These are phyloP conservation scores for Clarias platycephalus DNA, from an alignment of 2,797 vertebrate species.

Conservation along the genomic window DNA sequence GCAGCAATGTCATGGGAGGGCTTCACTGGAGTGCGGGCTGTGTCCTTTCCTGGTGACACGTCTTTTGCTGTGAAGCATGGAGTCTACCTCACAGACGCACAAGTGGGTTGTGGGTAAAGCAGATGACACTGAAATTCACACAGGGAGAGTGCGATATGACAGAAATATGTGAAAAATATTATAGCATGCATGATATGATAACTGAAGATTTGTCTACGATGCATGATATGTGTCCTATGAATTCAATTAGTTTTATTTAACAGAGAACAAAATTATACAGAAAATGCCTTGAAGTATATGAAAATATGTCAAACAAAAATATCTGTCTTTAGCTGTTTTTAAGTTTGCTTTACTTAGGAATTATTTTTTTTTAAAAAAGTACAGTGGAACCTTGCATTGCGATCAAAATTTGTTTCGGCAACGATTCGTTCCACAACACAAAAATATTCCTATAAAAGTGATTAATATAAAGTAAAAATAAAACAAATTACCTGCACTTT, in stretches of 20 bases:
- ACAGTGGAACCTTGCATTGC: too few species aligned
- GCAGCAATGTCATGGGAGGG: slow-evolving; percentile 79
- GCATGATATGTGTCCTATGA: background rate
- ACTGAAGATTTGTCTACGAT: background rate
- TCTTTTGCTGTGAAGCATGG: slow-evolving; percentile 85
- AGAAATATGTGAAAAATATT: background rate
- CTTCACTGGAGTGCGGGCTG: slow-evolving; percentile 83
- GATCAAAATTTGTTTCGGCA: too few species aligned
- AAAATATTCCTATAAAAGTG: too few species aligned
- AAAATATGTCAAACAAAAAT: background rate
- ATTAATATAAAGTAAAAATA: too few species aligned
- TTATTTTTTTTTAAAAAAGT: background rate
- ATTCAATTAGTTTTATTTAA: too few species aligned
- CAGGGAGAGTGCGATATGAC: background rate
- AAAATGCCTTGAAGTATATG: background rate
- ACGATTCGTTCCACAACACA: too few species aligned
- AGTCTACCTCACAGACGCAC: slow-evolving; percentile 78
- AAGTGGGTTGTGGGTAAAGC: slow-evolving; percentile 68
- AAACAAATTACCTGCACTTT: too few species aligned
- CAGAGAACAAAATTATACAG: too few species aligned
- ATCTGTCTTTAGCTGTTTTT: background rate
- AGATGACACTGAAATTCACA: background rate
- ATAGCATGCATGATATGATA: background rate
- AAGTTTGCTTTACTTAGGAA: background rate
- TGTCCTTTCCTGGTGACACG: slow-evolving; percentile 81